Percentiles rank a stretch among this genome's conserved stretches.
phyloP scores from a whole-genome alignment of 2,888 invertebrate species.

The Synanthedon tipuliformis region DNA sequence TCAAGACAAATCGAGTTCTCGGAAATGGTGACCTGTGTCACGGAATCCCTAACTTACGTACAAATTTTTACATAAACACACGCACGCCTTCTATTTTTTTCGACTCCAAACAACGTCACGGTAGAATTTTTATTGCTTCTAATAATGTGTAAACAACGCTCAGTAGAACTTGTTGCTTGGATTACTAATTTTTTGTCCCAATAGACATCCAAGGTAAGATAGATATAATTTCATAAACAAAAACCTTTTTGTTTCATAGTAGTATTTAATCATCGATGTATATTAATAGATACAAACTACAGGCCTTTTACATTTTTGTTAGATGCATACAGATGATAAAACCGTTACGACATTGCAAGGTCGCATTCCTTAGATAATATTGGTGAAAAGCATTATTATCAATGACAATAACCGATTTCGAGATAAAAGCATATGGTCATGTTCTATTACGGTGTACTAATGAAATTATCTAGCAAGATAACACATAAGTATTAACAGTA shows the following conservation, averaged over 20 bases:
- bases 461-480: too few species aligned
- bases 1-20: constrained; percentile 67
- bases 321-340: background rate
- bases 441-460: background rate
- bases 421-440: background rate
- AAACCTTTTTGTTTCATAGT: too few species aligned
- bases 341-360: constrained; percentile 15
- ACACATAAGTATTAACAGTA: too few species aligned
- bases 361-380: constrained; percentile 24
- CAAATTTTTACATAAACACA: constrained; percentile 13
- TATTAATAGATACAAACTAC: too few species aligned
- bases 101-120: constrained; percentile 30
- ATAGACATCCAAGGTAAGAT: too few species aligned
- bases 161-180: too few species aligned
- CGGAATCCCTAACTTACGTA: constrained; percentile 65
- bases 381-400: constrained; percentile 7
- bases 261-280: too few species aligned
- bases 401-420: background rate
- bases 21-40: constrained; percentile 70
- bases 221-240: too few species aligned
- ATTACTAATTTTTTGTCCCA: too few species aligned
- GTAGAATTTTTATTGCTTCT: constrained; percentile 27
- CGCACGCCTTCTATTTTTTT: constrained; percentile 19
- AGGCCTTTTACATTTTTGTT: background rate
- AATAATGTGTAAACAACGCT: background rate